Conservation (phyloP, 2,113 vertebrate species). For the Myiopsitta monachus region DNA sequence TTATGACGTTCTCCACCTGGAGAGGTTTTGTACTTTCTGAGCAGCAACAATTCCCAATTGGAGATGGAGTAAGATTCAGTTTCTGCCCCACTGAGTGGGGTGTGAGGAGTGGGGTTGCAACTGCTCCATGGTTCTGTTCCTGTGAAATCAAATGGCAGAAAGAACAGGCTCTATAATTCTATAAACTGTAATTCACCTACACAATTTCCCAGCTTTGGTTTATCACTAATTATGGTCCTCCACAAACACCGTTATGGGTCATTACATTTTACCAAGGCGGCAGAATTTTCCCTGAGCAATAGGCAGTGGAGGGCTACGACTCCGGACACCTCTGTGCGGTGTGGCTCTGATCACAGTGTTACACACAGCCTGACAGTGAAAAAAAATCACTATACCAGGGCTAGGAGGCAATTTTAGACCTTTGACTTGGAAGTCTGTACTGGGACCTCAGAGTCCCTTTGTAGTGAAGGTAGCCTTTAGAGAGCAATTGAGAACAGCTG, state of each 20-base stretch:
- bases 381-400: not conserved
- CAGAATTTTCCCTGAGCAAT: not conserved
- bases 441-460: not conserved
- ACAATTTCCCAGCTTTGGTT: not conserved
- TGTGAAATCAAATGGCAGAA: not conserved
- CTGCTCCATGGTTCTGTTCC: not conserved
- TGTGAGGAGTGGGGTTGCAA: not conserved
- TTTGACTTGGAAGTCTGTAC: not conserved
- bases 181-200: slow-evolving; percentile 23
- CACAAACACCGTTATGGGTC: not conserved
- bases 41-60: not conserved
- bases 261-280: slow-evolving; percentile 16
- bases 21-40: not conserved
- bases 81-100: not conserved
- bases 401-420: not conserved
- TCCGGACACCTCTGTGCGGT: not conserved
- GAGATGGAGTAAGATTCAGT: not conserved
- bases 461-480: not conserved
- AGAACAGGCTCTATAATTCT: slow-evolving; percentile 19
- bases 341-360: not conserved
- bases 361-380: not conserved
- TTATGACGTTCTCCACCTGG: not conserved
- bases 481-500: not conserved
- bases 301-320: not conserved
- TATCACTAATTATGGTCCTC: not conserved